These are phyloP conservation scores for Drosophila leontia DNA, from an alignment of 1,140 invertebrate genomes.

Conservation along the genomic window DNA sequence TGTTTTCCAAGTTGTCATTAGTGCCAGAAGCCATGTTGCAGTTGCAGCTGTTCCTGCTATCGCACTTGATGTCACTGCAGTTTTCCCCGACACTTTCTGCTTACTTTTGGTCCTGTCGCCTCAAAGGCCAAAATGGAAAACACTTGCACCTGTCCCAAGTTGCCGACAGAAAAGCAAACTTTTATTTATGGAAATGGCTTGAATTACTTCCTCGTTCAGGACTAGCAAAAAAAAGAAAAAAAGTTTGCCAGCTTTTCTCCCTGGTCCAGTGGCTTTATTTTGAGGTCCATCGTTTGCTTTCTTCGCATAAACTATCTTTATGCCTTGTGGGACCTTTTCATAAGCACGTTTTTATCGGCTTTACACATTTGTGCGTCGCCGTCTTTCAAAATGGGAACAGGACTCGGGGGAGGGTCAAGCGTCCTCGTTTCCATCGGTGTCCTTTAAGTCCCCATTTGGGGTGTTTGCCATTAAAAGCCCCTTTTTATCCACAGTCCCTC, in stretches of 20 bases:
- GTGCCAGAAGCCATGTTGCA: background rate
- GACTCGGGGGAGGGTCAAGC: constrained; percentile 39
- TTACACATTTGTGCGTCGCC: constrained; percentile 71
- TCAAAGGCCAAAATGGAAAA: constrained; percentile 35
- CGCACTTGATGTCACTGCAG: constrained; percentile 19
- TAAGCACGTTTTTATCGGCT: constrained; percentile 79
- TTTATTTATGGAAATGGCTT: constrained; percentile 63
- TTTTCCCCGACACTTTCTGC: constrained; percentile 35
- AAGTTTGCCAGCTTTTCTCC: constrained; percentile 14
- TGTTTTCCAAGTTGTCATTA: constrained; percentile 8
- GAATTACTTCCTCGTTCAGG: constrained; percentile 72
- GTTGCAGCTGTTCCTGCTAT: constrained; percentile 14
- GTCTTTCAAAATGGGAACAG: constrained; percentile 29
- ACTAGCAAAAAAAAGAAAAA: constrained; percentile 28
- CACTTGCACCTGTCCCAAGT: constrained; percentile 44
- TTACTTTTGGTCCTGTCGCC: constrained; percentile 27
- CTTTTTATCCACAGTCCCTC: constrained; percentile 6
- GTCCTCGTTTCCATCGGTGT: constrained; percentile 19
- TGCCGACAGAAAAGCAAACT: constrained; percentile 38
- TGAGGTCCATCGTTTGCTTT: constrained; percentile 37
- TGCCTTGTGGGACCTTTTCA: constrained; percentile 68
- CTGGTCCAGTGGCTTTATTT: constrained; percentile 57
- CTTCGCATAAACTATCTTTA: constrained; percentile 73
- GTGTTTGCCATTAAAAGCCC: constrained; percentile 20
- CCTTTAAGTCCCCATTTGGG: constrained; percentile 30